Percentiles rank a stretch among this genome's conserved stretches.
Conservation (phyloP, 2,888 invertebrate species). For the Stenotaenia linearis region DNA sequence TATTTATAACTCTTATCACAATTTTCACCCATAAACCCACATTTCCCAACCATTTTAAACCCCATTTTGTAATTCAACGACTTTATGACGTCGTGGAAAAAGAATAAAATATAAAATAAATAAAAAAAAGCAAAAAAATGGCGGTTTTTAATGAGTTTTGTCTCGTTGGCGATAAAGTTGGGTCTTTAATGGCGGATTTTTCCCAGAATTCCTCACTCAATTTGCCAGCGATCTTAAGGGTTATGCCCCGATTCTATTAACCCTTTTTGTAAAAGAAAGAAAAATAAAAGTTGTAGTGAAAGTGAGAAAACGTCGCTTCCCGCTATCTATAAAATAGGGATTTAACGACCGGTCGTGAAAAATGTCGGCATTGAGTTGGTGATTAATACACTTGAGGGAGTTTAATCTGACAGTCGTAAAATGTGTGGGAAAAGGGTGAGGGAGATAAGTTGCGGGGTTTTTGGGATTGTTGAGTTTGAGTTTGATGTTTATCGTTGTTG, state of each 20-base stretch:
- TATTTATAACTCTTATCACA: too few species aligned
- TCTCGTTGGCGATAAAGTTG: neutral
- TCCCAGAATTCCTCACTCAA: neutral
- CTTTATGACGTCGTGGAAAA: neutral
- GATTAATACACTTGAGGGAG: neutral
- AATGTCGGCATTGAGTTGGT: neutral
- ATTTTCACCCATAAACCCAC: too few species aligned
- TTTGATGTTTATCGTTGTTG: constrained; percentile 11
- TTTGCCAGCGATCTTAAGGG: neutral
- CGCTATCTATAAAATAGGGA: neutral
- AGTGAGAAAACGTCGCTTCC: neutral
- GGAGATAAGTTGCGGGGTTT: neutral
- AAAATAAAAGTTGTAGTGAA: neutral
- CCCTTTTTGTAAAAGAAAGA: neutral
- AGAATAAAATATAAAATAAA: constrained; percentile 12
- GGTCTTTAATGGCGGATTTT: neutral
- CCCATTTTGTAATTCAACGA: neutral
- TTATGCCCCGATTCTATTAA: neutral
- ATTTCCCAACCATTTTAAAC: neutral
- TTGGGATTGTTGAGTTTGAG: neutral
- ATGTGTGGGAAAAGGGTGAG: neutral
- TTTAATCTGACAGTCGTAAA: constrained; percentile 10
- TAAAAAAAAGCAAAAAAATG: too few species aligned
- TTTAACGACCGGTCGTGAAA: constrained; percentile 1
- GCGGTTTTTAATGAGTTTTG: constrained; percentile 14